phyloP scores from a whole-genome alignment of 2,113 vertebrate species.

The Naja naja region DNA sequence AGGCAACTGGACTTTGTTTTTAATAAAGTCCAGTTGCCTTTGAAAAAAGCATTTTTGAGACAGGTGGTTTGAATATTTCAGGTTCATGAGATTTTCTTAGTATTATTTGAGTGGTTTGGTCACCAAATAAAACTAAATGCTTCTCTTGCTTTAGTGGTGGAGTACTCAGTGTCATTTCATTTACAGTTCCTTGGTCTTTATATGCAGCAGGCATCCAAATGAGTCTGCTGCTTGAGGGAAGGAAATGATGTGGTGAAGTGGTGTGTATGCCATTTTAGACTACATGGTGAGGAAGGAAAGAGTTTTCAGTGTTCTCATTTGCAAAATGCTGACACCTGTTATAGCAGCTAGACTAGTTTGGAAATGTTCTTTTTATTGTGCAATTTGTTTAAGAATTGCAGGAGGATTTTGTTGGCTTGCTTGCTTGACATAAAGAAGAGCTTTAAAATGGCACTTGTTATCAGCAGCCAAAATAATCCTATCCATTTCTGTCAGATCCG shows the following conservation, averaged over 20 bases:
- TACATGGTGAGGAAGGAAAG: not conserved
- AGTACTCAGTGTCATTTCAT: conserved; percentile 15
- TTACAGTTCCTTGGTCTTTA: not conserved
- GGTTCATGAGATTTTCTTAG: conserved; percentile 48
- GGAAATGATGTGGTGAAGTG: not conserved
- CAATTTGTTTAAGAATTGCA: not conserved
- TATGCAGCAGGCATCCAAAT: not conserved
- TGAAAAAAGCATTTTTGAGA: not conserved
- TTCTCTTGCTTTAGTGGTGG: conserved; percentile 37
- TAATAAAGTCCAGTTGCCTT: not conserved
- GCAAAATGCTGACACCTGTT: not conserved
- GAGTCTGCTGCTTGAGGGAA: not conserved
- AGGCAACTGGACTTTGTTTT: not conserved
- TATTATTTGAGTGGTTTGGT: conserved; percentile 48
- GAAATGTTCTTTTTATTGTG: not conserved
- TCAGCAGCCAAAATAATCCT: not conserved
- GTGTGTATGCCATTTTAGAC: not conserved
- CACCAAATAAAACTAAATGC: conserved; percentile 44
- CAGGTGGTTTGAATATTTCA: conserved; percentile 46
- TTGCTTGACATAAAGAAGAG: not conserved
- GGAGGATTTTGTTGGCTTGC: not conserved
- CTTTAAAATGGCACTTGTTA: not conserved
- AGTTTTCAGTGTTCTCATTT: not conserved
- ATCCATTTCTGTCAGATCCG: not conserved
- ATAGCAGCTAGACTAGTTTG: not conserved